Evolutionary conservation across 2,113 vertebrate genomes (phyloP), one percentile per base, ranked within the genome.

Genomic region (Dasyornis broadbenti): DNA sequence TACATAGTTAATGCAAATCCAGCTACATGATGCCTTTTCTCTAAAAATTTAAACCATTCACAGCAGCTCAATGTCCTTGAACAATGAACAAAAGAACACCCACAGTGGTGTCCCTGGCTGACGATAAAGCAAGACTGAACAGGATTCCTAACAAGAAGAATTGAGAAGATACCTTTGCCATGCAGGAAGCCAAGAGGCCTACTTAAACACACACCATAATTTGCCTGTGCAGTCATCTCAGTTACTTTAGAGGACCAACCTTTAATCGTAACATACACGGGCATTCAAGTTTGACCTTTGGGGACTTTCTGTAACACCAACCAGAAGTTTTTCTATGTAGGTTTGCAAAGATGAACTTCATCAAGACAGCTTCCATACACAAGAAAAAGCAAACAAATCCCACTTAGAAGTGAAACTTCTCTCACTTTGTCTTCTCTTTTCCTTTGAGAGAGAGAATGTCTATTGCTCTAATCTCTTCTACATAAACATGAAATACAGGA

Each of bases 381-480:
- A 82, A 68, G 30, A 42, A 88, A 73, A 84, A 57, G 27, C 50
- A 84, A 93, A 71, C 52, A 89, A 81, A 89, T 17, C 11, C 31
- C 57, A 82, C 28, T 68, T 68, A 90, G 14, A 80, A 82, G 39
- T 53, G 61, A 60, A 76, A 66, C 37, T 70, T 56, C 44, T 80
- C 27, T 76, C 66, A 65, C 33, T 44, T 90, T 35, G 42, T 82
- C 23, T 49, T 84, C 28, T 82, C 50, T 39, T 86, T 39, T 87
- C 23, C 44, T 71, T 52, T 37, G 44, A 75, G 35, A 84, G 1
- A 3, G 24, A 19, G 9, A 83, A 70, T 4, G 5, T 71, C 44
- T 84, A 64, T 22, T 71, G 39, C 65, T 82, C 22, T 64, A 87
- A 90, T 64, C 28, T 37, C 40, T 90, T 53, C 76, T 60, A 37